Conservation (phyloP, 2,888 invertebrate species). For the Tachystola acroxantha region DNA sequence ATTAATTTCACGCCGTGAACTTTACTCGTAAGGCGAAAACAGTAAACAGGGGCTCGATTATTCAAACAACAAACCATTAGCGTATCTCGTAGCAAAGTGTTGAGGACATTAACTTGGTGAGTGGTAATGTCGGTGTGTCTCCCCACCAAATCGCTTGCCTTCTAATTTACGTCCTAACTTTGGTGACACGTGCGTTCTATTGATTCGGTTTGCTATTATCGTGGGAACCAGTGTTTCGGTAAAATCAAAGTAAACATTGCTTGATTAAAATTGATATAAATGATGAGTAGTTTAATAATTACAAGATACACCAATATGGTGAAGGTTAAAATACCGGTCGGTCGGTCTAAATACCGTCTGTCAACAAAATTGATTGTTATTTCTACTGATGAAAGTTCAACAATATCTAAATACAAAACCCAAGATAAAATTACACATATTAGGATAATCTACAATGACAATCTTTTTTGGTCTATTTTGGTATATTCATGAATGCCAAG, state of each 20-base stretch:
- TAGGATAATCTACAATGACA: too few species aligned
- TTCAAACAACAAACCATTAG: constrained; percentile 41
- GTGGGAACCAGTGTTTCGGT: not conserved
- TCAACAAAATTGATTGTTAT: too few species aligned
- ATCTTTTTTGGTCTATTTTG: too few species aligned
- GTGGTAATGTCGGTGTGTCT: constrained; percentile 30
- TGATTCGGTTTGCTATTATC: constrained; percentile 32
- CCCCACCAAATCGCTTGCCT: constrained; percentile 28
- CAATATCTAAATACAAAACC: too few species aligned
- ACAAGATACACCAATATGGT: too few species aligned
- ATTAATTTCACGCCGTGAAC: constrained; percentile 30
- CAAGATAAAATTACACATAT: too few species aligned
- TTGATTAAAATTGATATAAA: too few species aligned
- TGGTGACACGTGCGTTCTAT: constrained; percentile 45
- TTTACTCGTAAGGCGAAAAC: constrained; percentile 19
- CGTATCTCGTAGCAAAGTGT: constrained; percentile 39
- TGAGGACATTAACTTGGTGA: constrained; percentile 36
- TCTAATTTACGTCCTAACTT: constrained; percentile 44
- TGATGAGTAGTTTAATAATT: too few species aligned
- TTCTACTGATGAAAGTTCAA: too few species aligned
- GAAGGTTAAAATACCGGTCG: too few species aligned
- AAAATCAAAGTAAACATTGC: not conserved
- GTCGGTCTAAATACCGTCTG: too few species aligned
- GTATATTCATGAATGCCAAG: too few species aligned
- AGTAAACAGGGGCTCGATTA: constrained; percentile 22